These are phyloP conservation scores for Sciurus carolinensis DNA, from an alignment of 2,797 vertebrate species.

Conservation along the genomic window DNA sequence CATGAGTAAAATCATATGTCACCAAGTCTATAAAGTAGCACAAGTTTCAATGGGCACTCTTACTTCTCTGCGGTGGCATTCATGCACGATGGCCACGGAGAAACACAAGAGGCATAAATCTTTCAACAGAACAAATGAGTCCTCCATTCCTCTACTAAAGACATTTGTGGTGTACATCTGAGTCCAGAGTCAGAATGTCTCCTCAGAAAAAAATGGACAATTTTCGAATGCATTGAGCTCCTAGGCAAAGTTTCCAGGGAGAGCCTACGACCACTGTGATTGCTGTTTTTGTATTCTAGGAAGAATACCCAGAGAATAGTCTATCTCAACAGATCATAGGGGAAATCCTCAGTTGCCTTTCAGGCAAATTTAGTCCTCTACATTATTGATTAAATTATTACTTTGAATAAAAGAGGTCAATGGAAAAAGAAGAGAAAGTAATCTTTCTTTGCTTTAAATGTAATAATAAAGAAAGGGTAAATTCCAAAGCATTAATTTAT, in stretches of 20 bases:
- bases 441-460: slow-evolving; percentile 28
- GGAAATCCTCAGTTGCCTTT: neutral
- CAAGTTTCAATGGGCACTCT: neutral
- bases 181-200: slow-evolving; percentile 13
- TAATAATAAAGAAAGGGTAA: neutral
- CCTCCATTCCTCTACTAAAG: slow-evolving; percentile 48
- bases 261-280: neutral
- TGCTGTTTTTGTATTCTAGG: neutral
- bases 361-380: slow-evolving; percentile 3
- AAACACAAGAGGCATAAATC: neutral
- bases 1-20: neutral
- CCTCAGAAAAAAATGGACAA: neutral
- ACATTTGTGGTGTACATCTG: neutral
- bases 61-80: neutral
- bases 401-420: slow-evolving; percentile 16
- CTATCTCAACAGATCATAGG: neutral
- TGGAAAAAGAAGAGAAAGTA: neutral
- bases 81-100: neutral
- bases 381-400: slow-evolving; percentile 44
- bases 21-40: neutral
- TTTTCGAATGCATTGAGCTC: slow-evolving; percentile 28
- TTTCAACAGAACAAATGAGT: neutral
- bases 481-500: neutral
- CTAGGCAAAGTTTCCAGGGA: neutral
- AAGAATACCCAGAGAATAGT: slow-evolving; percentile 3